These are phyloP conservation scores for Halyomorpha halys DNA, from an alignment of 1,140 invertebrate species.

Conservation along the genomic window DNA sequence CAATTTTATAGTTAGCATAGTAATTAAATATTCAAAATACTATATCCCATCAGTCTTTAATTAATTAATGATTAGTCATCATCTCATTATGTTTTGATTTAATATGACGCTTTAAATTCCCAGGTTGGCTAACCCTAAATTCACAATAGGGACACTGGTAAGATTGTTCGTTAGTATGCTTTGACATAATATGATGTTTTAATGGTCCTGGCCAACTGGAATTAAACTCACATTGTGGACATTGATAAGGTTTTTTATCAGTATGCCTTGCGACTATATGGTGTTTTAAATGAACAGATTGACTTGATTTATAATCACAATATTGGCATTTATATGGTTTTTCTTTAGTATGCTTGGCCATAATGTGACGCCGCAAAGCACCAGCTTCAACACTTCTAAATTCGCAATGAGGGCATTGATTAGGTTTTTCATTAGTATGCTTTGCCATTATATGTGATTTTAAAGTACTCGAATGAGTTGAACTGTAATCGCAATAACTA, in stretches of 20 bases:
- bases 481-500: background rate
- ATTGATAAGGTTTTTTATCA: background rate
- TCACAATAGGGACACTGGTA: conserved; percentile 4
- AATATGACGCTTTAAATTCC: background rate
- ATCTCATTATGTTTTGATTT: background rate
- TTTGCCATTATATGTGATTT: conserved; percentile 1
- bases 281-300: background rate
- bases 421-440: background rate
- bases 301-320: conserved; percentile 1
- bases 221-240: background rate
- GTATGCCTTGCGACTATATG: background rate
- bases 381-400: background rate
- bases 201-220: background rate
- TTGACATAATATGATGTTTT: background rate
- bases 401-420: background rate
- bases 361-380: background rate
- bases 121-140: background rate
- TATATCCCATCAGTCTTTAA: no score
- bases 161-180: conserved; percentile 3
- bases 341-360: conserved; percentile 1
- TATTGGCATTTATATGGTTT: background rate
- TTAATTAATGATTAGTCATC: no score
- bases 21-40: no score
- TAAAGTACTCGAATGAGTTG: background rate
- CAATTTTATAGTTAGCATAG: no score